Conservation (phyloP, 2,888 invertebrate species). For the Syritta pipiens region DNA sequence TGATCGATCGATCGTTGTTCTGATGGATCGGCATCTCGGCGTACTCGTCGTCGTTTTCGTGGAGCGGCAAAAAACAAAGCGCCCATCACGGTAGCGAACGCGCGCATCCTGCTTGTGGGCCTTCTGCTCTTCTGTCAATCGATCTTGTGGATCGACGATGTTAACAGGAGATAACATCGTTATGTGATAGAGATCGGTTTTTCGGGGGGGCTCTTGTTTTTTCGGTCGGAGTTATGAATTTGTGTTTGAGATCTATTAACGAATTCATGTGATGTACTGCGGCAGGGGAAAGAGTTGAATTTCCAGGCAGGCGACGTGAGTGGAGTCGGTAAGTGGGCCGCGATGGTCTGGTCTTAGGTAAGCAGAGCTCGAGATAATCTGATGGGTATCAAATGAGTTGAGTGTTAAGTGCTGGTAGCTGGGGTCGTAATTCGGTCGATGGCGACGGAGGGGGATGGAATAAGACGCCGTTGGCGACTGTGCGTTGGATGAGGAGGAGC, state of each 20-base stretch:
- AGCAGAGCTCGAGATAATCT: constrained; percentile 17
- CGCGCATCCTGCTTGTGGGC: constrained; percentile 48
- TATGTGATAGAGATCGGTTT: constrained; percentile 60
- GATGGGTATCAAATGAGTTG: neutral
- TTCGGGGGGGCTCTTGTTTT: too few species aligned
- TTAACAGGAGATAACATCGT: constrained; percentile 65
- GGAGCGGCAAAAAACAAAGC: constrained; percentile 52
- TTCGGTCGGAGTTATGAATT: constrained; percentile 60
- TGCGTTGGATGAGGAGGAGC: too few species aligned
- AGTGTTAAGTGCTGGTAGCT: constrained; percentile 2
- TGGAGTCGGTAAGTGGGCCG: neutral
- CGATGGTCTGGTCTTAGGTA: too few species aligned
- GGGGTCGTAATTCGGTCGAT: too few species aligned
- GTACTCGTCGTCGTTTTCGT: constrained; percentile 34
- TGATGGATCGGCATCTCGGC: constrained; percentile 48
- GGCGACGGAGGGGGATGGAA: too few species aligned
- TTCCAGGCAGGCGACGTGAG: constrained; percentile 41
- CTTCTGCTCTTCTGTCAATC: constrained; percentile 66
- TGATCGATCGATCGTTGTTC: constrained; percentile 27
- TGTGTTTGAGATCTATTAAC: constrained; percentile 45
- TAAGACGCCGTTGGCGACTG: too few species aligned
- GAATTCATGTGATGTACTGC: constrained; percentile 20
- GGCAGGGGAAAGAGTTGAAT: constrained; percentile 24
- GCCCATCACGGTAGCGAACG: constrained; percentile 39
- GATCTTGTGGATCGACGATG: constrained; percentile 60